These are phyloP conservation scores for Brachionus sp. DNA, from an alignment of 1,140 invertebrate genomes.

Conservation along the genomic window DNA sequence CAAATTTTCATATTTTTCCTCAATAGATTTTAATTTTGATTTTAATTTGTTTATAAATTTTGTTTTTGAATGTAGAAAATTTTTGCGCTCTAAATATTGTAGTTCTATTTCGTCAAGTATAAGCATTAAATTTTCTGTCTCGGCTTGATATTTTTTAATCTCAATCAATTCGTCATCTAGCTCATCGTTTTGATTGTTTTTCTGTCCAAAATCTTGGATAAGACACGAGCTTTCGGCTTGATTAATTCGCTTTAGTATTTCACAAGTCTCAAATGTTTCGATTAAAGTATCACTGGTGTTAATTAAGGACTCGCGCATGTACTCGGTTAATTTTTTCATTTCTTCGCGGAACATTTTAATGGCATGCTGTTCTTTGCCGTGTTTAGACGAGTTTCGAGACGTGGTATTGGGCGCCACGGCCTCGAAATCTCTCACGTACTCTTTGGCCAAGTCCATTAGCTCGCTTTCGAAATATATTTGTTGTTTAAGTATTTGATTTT, in stretches of 20 bases:
- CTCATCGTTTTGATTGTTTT: background rate
- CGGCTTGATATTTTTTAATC: constrained; percentile 19
- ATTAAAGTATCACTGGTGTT: constrained; percentile 33
- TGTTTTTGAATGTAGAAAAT: background rate
- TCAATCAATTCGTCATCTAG: background rate
- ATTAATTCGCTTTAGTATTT: constrained; percentile 3
- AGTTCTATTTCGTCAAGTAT: constrained; percentile 43
- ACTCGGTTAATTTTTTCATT: constrained; percentile 16
- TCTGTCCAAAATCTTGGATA: background rate
- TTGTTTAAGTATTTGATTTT: constrained; percentile 45
- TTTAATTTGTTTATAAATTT: constrained; percentile 28
- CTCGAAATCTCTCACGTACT: constrained; percentile 24
- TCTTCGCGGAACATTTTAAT: constrained; percentile 17
- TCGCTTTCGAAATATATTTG: constrained; percentile 41
- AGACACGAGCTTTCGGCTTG: background rate
- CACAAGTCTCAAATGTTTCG: constrained; percentile 29
- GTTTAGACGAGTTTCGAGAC: background rate
- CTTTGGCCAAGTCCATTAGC: constrained; percentile 32
- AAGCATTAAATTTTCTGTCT: constrained; percentile 30
- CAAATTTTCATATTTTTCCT: constrained; percentile 21
- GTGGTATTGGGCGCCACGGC: background rate
- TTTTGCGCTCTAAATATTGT: constrained; percentile 31
- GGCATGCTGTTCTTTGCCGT: constrained; percentile 7
- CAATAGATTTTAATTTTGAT: constrained; percentile 2
- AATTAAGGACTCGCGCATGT: constrained; percentile 28